phyloP scores from a whole-genome alignment of 2,113 vertebrate species.

The Gobiocypris rarus region DNA sequence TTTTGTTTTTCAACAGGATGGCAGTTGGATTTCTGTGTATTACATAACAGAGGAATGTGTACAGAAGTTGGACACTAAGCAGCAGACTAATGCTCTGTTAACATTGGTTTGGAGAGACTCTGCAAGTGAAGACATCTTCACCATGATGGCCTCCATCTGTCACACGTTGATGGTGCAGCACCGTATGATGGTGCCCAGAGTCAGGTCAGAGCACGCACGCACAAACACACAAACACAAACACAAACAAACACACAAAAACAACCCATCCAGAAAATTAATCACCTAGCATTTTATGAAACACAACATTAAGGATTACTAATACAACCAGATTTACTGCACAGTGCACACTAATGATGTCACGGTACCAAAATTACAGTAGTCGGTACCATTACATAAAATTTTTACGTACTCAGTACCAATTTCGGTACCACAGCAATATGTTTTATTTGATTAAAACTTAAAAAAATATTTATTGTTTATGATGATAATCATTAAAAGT shows the following conservation, averaged over 20 bases:
- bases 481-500: too few species aligned
- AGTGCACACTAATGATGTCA: not conserved
- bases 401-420: too few species aligned
- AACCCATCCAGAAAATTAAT: not conserved
- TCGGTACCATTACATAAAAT: too few species aligned
- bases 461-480: too few species aligned
- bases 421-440: too few species aligned
- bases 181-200: constrained; percentile 96
- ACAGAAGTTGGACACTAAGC: constrained; percentile 93
- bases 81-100: constrained; percentile 91
- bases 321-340: not conserved
- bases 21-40: constrained; percentile 86
- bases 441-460: too few species aligned
- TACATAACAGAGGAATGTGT: constrained; percentile 92
- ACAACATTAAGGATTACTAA: not conserved
- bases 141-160: constrained; percentile 91
- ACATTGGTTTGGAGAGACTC: constrained; percentile 96
- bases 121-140: constrained; percentile 90
- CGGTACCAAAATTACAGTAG: too few species aligned
- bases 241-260: not conserved
- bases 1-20: constrained; percentile 72
- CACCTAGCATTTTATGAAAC: not conserved
- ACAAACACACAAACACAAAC: too few species aligned
- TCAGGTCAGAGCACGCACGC: constrained; percentile 80
- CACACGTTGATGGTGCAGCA: constrained; percentile 98